Base-by-base conservation (phyloP, 2,113 vertebrate genomes). In the Gambusia affinis region DNA sequence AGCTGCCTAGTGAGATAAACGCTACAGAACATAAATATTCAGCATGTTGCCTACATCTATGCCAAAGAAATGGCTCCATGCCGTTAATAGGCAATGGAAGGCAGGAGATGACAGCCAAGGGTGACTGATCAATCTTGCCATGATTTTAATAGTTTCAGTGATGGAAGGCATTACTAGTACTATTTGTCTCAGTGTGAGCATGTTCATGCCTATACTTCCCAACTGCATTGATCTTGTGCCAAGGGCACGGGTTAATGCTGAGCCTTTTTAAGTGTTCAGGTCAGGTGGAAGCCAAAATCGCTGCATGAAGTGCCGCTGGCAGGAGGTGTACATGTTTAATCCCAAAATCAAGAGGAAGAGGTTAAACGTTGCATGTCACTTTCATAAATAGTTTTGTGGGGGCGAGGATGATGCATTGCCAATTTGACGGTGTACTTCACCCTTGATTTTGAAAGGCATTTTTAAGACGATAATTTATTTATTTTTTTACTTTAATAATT, bases 101-200 rank as follows among this genome's bases (percentile, higher is more conserved):
- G 65, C 17, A 29, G 69, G 57, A 67, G 64, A 67, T 60, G 60
- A 31, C 78, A 78, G 85, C 71, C 70, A 71, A 60, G 74, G 81
- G 80, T 83, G 87, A 86, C 80, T 67, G 76, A 91, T 92, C 79
- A 73, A 90, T 89, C 75, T 80, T 83, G 82, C 76, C 78, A 62
- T 69, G 70, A 82, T 80, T 88, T 92, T 92, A 92, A 92, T 92
- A 85, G 90, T 87, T 85, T 85, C 75, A 82, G 63, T 85, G 85
- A 91, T 88, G 79, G 85, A 88, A 90, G 70, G 72, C 37, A 60
- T 35, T 67, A 67, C 66, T 81, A 57, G 51, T 57, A 66, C 60
- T 44, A 63, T 62, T n/a, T 69, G 75, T 71, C 74, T 65, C 51
- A n/a, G 70, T 72, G 70, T 35, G 78, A 65, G 54, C 27, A 47